Base-by-base conservation (phyloP, 92 coral and sea anemone species). In the Montipora capitata region DNA sequence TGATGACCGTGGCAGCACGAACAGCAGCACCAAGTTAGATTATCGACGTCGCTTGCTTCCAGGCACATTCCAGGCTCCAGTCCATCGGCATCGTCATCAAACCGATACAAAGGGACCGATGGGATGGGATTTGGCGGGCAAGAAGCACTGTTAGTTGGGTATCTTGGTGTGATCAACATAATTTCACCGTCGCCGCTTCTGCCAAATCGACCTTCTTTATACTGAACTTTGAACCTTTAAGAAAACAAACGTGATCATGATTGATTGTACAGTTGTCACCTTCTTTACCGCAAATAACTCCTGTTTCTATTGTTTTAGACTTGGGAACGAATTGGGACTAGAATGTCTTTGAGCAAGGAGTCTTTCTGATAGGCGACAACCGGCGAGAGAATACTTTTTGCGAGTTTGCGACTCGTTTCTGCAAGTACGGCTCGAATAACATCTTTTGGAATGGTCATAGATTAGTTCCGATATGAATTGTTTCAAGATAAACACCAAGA, bases 181-280 rank as follows among this genome's bases (percentile, higher is more conserved):
- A 76, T 52, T 38, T 76, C 68, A 10, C 79, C 79, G 7, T 75
- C 63, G 3, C 27, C 4, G 1, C 20, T 14, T 40, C 8, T 40
- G 3, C 66, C 65, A 11, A 1, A 3, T 54, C 13, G 64, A 35
- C 38, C 48, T 5, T n/a, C 38, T 1, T 48, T 5, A 52, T 75
- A 75, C 5, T 40, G 65, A 35, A 75, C 79, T 38, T 20, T 75
- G 14, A 75, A 94, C 91, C 42, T 86, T 66, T 39, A 40, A 57
- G 38, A 49, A 7, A 81, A 83, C 35, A 27, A 27, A 27, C 35
- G 35, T 27, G 35, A 27, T 27, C 35, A 27, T 27, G 38, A 27
- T 27, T 27, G 35, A 27, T 27, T 27, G 35, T 27, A 27, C 35
- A 18, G 35, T 40, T 0, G 3, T 35, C 5, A 8, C 5, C 2